Percentiles rank a stretch among this genome's conserved stretches.
phyloP scores from a whole-genome alignment of 2,888 invertebrate species.

The Mimas tiliae region DNA sequence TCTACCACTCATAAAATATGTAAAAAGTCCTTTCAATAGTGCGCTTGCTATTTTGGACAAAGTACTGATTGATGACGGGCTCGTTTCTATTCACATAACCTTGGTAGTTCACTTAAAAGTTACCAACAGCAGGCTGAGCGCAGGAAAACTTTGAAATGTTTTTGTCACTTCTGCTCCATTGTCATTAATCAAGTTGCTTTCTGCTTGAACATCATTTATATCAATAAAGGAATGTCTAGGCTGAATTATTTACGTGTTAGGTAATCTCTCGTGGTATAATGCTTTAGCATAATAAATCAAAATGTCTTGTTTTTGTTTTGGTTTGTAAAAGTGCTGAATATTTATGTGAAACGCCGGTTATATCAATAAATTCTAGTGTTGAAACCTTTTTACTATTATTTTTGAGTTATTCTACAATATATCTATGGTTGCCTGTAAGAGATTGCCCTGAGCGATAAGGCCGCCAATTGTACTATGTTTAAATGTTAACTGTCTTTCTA shows the following conservation, averaged over 20 bases:
- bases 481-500: no score
- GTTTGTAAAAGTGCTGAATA: neutral
- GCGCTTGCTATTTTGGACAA: neutral
- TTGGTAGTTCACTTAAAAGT: conserved; percentile 29
- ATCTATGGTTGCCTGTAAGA: no score
- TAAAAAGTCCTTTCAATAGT: neutral
- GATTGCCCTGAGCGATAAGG: no score
- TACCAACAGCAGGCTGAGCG: conserved; percentile 16
- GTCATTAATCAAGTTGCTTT: conserved; percentile 26
- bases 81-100: conserved; percentile 24
- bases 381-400: neutral
- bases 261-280: conserved; percentile 22
- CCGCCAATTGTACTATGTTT: no score
- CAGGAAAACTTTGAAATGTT: conserved; percentile 28
- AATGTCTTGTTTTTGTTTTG: conserved; percentile 15
- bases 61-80: conserved; percentile 22
- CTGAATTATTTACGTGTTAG: conserved; percentile 24
- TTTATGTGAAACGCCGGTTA: neutral
- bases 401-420: no score
- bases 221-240: conserved; percentile 26
- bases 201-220: conserved; percentile 27
- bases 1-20: no score
- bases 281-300: conserved; percentile 13
- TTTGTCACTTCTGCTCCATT: conserved; percentile 28
- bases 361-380: neutral